Percentiles rank a stretch among this genome's conserved stretches.
Evolutionary conservation across 2,797 vertebrate species (phyloP).

Genomic region (Tachyglossus aculeatus): DNA sequence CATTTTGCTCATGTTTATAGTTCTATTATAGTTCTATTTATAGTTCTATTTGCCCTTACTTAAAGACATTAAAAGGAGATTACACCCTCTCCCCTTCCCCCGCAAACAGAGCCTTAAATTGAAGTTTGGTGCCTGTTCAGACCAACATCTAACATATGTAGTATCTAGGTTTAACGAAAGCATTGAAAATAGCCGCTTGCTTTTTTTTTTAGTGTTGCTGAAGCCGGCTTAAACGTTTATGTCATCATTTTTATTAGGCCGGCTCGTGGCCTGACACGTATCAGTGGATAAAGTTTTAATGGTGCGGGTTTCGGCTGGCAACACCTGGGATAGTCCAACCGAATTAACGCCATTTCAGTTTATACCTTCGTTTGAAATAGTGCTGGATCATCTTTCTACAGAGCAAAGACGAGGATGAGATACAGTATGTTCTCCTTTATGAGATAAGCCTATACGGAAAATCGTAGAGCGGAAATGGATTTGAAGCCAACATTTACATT

Average conservation of each 20-base stretch:
- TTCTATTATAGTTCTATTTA: too few relatives aligned
- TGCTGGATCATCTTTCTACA: too few relatives aligned
- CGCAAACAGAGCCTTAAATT: conserved; percentile 31
- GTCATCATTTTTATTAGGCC: conserved; percentile 56
- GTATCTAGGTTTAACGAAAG: conserved; percentile 65
- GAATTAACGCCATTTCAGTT: too few relatives aligned
- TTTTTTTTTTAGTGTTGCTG: conserved; percentile 45
- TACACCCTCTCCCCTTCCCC: too few relatives aligned
- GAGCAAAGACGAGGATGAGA: too few relatives aligned
- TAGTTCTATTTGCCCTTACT: too few relatives aligned
- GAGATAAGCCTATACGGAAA: background rate
- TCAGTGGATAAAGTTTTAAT: conserved; percentile 49
- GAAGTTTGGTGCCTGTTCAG: too few relatives aligned
- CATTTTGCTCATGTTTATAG: background rate
- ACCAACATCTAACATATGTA: too few relatives aligned
- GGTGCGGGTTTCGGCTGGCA: conserved; percentile 13
- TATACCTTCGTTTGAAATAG: too few relatives aligned
- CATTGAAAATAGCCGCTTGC: conserved; percentile 63
- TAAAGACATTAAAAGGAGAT: too few relatives aligned
- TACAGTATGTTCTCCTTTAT: background rate
- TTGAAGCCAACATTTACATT: background rate
- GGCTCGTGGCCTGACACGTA: conserved; percentile 36
- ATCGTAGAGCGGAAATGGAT: background rate
- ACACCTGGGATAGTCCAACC: too few relatives aligned
- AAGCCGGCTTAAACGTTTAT: conserved; percentile 49